Base-by-base conservation (phyloP, 2,888 invertebrate genomes). In the Antheraea assamensis region DNA sequence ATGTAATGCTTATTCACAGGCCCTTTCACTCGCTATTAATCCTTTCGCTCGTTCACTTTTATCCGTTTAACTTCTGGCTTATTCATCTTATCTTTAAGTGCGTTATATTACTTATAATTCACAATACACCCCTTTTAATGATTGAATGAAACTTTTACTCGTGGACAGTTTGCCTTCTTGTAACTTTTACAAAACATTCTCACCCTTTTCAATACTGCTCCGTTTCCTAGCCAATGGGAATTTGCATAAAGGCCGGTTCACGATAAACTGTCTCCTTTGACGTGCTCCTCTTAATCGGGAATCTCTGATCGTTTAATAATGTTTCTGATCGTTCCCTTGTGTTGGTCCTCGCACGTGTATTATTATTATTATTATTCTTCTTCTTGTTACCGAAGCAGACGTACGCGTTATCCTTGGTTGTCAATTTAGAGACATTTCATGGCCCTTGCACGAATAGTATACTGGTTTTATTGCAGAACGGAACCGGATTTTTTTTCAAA, bases 221-320 rank as follows among this genome's bases (percentile, higher is more conserved):
- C 15, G 27, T 58, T 21, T 21, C 24, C 58, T 24, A 13, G 30
- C 61, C 61, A 64, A 64, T 30, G 61, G 30, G 61, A 64, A 30
- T 64, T 17, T 15, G 17, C 61, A 30, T 5, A 13, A 24, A 17
- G 15, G 27, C 61, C 61, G 61, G 30, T 64, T 15, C 17, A 64
- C 3, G 30, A 30, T 30, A 64, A 64, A 30, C 30, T 64, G 27
- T 64, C 27, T 17, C 30, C 15, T 64, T 64, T 30, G 61, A 64
- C 17, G 19, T 30, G 27, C 3, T 10, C 17, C 17, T 64, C 58
- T 64, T 64, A 30, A 64, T 64, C 61, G 17, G 17, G 27, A 15
- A 64, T 64, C 17, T 58, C 13, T 64, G 61, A 64, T 64, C 30
- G 61, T 64, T 64, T 64, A 64, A 64, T 64, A 64, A 64, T 27